phyloP scores from a whole-genome alignment of 1,140 invertebrate species.

The Drosophila punjabiensis region DNA sequence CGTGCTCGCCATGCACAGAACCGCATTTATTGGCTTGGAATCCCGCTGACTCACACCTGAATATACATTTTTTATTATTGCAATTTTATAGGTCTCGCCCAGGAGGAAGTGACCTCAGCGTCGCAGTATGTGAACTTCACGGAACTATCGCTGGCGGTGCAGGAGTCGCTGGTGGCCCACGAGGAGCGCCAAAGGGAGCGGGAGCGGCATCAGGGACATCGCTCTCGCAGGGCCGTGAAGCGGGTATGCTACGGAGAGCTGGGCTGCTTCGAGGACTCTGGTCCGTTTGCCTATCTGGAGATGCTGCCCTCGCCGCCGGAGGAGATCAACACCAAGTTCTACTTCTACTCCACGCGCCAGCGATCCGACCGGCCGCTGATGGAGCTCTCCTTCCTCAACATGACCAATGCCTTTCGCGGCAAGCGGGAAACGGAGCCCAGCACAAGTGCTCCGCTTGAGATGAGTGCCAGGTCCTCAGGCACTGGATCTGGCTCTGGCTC shows the following conservation, averaged over 20 bases:
- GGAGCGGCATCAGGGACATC: constrained; percentile 39
- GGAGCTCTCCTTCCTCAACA: constrained; percentile 89
- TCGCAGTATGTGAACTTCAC: constrained; percentile 51
- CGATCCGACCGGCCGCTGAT: constrained; percentile 88
- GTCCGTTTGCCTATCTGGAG: constrained; percentile 96
- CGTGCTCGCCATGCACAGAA: constrained; percentile 35
- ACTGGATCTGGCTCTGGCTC: background rate
- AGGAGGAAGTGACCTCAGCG: constrained; percentile 55
- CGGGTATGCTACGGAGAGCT: constrained; percentile 95
- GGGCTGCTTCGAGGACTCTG: constrained; percentile 97
- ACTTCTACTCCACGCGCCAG: constrained; percentile 88
- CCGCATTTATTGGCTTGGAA: constrained; percentile 1
- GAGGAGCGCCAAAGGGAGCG: constrained; percentile 54
- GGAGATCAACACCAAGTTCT: constrained; percentile 93
- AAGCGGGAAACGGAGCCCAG: constrained; percentile 52
- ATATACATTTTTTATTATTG: background rate
- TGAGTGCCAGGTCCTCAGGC: constrained; percentile 8
- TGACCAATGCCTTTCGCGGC: constrained; percentile 86
- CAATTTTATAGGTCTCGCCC: constrained; percentile 25
- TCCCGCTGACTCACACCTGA: constrained; percentile 4
- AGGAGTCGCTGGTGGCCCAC: constrained; percentile 58
- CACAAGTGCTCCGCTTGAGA: background rate
- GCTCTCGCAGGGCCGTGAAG: constrained; percentile 88
- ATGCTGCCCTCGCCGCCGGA: constrained; percentile 95
- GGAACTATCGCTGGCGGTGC: constrained; percentile 66